Evolutionary conservation across 1,140 invertebrate species (phyloP), one percentile per base, ranked within the genome.

Genomic region (Parasteatoda tepidariorum): DNA sequence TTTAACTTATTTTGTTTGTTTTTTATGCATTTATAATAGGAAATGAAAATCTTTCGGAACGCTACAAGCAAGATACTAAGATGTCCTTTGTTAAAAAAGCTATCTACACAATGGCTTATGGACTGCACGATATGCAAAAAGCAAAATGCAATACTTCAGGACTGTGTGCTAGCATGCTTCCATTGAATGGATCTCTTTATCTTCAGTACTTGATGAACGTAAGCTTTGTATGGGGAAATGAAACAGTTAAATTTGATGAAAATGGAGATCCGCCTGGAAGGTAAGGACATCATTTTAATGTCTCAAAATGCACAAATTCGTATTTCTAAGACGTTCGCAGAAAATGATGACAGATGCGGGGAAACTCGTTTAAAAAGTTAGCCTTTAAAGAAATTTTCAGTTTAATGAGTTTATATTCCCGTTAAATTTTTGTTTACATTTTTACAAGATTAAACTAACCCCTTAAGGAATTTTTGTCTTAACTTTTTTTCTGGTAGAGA

Each of bases 181-280:
- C 92, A 1, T 89, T 94, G 57, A 93, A 94, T 87, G 93, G 93
- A 5, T 91, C 90, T 5, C 87, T 92, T 2, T 92, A 93, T 48
- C 88, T 90, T 33, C 89, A 93, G 90, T 93, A 95, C 87, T 88
- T 97, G 79, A 90, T 94, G 88, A 94, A 95, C 86, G 94, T 95
- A 2, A 93, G 92, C 4, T 96, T 96, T 88, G 90, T 89, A 9
- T 94, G 92, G 87, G 90, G 90, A 73, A 90, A 90, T 68, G 92
- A 96, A 86, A 89, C 91, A 26, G 92, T 96, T 11, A 92, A 93
- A 85, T 97, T 96, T 87, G 94, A 96, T 88, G 90, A 91, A 67
- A 92, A 93, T 86, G 95, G 95, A 11, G 95, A 97, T 89, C 95
- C 95, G 26, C 93, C 95, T 38, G 94, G 94, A 64, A 93, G 94